Evolutionary conservation across 1,140 invertebrate genomes (phyloP).

Genomic region (Aphidius ervi): DNA sequence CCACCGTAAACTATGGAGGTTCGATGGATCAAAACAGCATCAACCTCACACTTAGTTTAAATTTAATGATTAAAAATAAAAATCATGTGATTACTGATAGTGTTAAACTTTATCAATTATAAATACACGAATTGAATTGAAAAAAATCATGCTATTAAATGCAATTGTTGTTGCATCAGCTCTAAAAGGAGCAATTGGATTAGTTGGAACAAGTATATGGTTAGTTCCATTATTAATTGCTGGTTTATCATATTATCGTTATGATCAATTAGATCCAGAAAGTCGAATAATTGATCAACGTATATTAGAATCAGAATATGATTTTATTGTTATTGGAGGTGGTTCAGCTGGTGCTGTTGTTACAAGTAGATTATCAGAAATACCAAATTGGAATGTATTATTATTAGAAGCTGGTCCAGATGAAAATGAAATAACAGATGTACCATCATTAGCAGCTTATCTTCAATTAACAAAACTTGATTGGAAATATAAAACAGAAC

Average conservation of each 20-base stretch:
- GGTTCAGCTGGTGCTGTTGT: conserved; percentile 92
- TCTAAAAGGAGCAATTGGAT: conserved; percentile 67
- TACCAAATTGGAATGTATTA: conserved; percentile 74
- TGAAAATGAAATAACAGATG: conserved; percentile 86
- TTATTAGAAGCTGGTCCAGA: conserved; percentile 89
- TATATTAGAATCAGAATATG: conserved; percentile 65
- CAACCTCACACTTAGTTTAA: too few species aligned
- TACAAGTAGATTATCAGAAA: conserved; percentile 82
- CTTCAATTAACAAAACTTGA: conserved; percentile 83
- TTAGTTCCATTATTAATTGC: conserved; percentile 76
- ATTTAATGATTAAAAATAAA: too few species aligned
- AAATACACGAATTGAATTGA: neutral
- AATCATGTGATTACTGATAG: too few species aligned
- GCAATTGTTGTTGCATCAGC: conserved; percentile 69
- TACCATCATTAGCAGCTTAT: conserved; percentile 82
- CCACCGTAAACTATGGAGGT: too few species aligned
- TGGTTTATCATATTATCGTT: conserved; percentile 76
- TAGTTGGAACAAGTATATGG: conserved; percentile 73
- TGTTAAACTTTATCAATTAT: neutral
- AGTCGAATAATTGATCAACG: conserved; percentile 61
- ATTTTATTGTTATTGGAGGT: conserved; percentile 84
- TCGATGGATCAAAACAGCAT: too few species aligned
- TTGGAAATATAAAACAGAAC: conserved; percentile 89
- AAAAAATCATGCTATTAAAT: conserved; percentile 62
- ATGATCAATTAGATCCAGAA: conserved; percentile 77